Evolutionary conservation across 2,797 vertebrate genomes (phyloP), one percentile per base, ranked within the genome.

Genomic region (Telmatherina bonti): DNA sequence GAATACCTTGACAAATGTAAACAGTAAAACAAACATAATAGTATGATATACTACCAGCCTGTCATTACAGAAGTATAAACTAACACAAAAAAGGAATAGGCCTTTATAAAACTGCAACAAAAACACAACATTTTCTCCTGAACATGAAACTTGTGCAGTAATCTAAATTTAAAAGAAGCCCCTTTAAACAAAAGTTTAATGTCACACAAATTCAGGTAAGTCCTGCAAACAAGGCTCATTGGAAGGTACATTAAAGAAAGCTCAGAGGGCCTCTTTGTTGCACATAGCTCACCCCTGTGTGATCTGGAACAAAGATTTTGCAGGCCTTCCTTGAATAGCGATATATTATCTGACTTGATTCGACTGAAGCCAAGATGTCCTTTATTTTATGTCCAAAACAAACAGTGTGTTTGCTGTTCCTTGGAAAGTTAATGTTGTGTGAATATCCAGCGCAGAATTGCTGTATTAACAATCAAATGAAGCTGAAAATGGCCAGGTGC

Each of bases 301-400:
- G 61, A 76, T 76, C 68, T 62, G 55, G 75, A 78, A 72, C 57
- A 83, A 83, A 74, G 65, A n/a, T 33, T 24, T 41, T 38, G 52
- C 41, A 62, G 49, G 54, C 68, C 79, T 54, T 29, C 61, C 53
- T 68, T 72, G 66, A 79, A 83, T 54, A 26, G 47, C 0, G 7
- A 51, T 51, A 54, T 78, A 78, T 77, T 35, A 77, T 86, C 69
- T 70, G 61, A 70, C n/a, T 66, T 38, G 74, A 79, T 76, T 67
- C 45, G 0, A 24, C 49, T 52, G 41, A 79, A 76, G 66, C 72
- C 71, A 52, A 81, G 58, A 70, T 61, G 76, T 68, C 71, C 79
- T 87, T 79, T 85, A 33, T 82, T 90, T 89, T 85, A 85, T 86
- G 85, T 89, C 85, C 88, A 91, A 89, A 91, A 87, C 81, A 92